These are phyloP conservation scores for Ischnura elegans DNA, from an alignment of 2,888 invertebrate species.

Conservation along the genomic window DNA sequence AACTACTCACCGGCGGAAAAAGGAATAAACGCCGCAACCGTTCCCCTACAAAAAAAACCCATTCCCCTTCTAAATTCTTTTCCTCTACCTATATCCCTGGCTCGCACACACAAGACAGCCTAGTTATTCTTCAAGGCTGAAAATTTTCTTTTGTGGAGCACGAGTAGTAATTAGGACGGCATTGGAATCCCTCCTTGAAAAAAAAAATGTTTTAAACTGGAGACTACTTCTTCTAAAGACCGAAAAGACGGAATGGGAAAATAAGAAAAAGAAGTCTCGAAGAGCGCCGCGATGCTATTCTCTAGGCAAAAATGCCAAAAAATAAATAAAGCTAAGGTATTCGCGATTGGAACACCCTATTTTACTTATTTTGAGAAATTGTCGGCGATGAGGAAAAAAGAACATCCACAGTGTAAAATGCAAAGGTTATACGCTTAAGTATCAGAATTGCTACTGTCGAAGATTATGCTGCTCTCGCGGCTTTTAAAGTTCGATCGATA, in stretches of 20 bases:
- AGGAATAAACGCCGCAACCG: background rate
- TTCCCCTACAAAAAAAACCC: too few relatives aligned
- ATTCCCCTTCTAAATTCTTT: too few relatives aligned
- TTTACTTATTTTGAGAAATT: too few relatives aligned
- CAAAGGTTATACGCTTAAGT: too few relatives aligned
- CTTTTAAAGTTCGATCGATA: too few relatives aligned
- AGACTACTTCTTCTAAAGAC: background rate
- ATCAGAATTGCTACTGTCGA: too few relatives aligned
- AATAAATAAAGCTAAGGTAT: background rate
- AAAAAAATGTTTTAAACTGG: background rate
- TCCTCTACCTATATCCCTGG: background rate
- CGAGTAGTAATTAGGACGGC: background rate
- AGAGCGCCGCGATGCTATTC: background rate
- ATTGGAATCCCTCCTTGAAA: background rate
- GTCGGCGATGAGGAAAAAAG: too few relatives aligned
- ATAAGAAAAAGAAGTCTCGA: background rate
- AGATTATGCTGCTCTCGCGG: too few relatives aligned
- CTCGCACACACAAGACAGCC: background rate
- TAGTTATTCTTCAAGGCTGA: background rate
- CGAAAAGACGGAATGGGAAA: background rate
- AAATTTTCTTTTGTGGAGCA: background rate
- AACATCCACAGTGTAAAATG: too few relatives aligned
- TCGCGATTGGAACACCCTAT: background rate
- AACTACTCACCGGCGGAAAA: background rate
- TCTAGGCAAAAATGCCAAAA: background rate